phyloP scores from a whole-genome alignment of 2,888 invertebrate genomes.

The Platycnemis pennipes region DNA sequence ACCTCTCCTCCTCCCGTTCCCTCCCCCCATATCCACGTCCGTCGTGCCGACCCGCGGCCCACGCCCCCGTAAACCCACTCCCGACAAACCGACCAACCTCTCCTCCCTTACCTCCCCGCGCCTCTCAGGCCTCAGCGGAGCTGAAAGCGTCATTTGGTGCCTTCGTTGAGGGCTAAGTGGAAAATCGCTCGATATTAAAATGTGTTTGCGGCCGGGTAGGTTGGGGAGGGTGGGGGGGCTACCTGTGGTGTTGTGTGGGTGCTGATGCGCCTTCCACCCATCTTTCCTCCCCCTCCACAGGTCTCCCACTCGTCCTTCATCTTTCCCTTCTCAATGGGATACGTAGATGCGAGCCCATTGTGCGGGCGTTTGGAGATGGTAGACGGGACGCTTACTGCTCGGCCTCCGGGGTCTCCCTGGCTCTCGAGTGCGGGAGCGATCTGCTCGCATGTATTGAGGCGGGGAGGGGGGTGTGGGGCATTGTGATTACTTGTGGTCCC shows the following conservation, averaged over 20 bases:
- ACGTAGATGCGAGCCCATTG: background rate
- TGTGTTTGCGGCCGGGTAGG: slow-evolving; percentile 42
- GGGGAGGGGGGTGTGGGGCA: background rate
- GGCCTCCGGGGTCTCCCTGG: background rate
- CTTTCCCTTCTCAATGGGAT: background rate
- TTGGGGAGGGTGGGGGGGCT: background rate
- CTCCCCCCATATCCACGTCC: background rate
- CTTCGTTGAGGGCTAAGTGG: slow-evolving; percentile 42
- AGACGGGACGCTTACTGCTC: background rate
- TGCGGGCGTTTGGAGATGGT: background rate
- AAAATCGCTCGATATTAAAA: slow-evolving; percentile 52
- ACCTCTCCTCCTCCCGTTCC: background rate
- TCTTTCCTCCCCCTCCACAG: background rate
- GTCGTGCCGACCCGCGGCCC: background rate
- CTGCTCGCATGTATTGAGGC: slow-evolving; percentile 21
- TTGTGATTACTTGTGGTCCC: slow-evolving; percentile 48
- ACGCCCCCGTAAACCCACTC: background rate
- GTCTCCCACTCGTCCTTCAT: background rate
- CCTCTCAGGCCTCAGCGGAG: background rate
- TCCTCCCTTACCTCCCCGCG: background rate
- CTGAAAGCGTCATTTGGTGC: slow-evolving; percentile 47
- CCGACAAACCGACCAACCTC: background rate
- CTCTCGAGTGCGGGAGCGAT: background rate
- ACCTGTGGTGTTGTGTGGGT: slow-evolving; percentile 47
- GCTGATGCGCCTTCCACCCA: background rate